A percentile compares a stretch with the other conserved stretches of the same genome.
phyloP scores from a whole-genome alignment of 2,113 vertebrate species.

The Seriola quinqueradiata region DNA sequence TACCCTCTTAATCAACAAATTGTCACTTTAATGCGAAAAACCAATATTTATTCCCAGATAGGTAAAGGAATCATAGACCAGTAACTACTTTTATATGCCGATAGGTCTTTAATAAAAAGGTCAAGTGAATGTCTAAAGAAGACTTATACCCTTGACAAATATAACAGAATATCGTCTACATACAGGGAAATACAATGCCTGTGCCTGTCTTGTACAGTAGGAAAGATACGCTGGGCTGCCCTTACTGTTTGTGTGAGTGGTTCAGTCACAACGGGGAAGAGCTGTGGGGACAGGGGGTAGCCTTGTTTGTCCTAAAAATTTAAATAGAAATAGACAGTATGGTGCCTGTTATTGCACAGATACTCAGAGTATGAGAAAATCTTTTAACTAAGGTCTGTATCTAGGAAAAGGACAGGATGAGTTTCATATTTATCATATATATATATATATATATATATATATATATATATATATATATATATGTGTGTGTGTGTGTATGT shows the following conservation, averaged over 20 bases:
- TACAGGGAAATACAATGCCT: background rate
- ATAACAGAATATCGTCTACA: background rate
- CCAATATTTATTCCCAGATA: background rate
- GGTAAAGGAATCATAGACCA: background rate
- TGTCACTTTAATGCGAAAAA: too few species aligned
- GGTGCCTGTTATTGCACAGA: background rate
- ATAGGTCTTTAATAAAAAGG: too few species aligned
- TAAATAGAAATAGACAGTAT: background rate
- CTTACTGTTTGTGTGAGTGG: background rate
- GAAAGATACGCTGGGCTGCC: background rate
- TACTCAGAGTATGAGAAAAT: background rate
- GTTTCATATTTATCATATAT: too few species aligned
- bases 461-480: too few species aligned
- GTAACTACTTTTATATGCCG: background rate
- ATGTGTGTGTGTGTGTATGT: too few species aligned
- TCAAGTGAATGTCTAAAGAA: too few species aligned
- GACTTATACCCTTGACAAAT: background rate
- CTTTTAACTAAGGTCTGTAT: background rate
- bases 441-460: too few species aligned
- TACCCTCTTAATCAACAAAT: background rate
- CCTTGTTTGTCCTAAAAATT: background rate
- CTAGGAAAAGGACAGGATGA: too few species aligned
- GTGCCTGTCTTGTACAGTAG: background rate
- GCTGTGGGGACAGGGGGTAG: background rate
- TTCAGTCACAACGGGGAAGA: background rate